Base-by-base conservation (phyloP, 2,888 invertebrate genomes). In the Branchipolynoe longqiensis region DNA sequence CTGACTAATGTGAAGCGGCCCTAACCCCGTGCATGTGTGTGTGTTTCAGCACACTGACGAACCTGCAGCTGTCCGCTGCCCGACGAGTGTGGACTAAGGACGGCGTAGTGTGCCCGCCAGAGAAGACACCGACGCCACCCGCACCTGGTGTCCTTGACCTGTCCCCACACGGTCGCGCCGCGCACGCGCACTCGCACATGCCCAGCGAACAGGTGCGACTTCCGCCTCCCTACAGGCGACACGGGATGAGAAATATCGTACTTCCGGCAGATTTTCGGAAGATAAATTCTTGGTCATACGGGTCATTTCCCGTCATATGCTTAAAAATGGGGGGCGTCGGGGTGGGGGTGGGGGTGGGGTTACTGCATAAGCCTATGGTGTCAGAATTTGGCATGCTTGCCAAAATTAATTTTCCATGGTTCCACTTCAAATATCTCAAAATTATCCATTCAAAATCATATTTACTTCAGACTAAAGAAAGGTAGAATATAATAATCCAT, bases 31-130 rank as follows among this genome's bases (percentile, higher is more conserved):
- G 62, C 8, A 62, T n/a, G 28, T 62, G n/a, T 62, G 8, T 31
- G 4, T 31, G 69, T 78, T 40, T 1, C 78, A 78, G 78, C n/a
- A 54, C 78, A 2, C 48, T 78, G 78, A 78, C 78, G 31, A 54
- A 31, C 31, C 78, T 78, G 78, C 78, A 78, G 54, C 25, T 78
- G 78, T 31, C 28, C 31, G 78, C 31, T 12, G 78, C 48, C 28
- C 25, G 25, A 25, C 41, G 78, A 14, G 78, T 78, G 41, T 78
- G 78, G 78, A 78, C 78, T 0, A 22, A 28, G 31, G 41, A 41
- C 12, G 78, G 78, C 1, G 54, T 78, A 6, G 54, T 78, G 8
- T 6, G 18, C 1, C 18, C 22, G 18, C 25, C 41, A 18, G 78
- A 78, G 18, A 78, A 78, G 78, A 28, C n/a, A 12, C 36, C 33